Evolutionary conservation across 2,113 vertebrate genomes (phyloP).

Genomic region (Procavia capensis): DNA sequence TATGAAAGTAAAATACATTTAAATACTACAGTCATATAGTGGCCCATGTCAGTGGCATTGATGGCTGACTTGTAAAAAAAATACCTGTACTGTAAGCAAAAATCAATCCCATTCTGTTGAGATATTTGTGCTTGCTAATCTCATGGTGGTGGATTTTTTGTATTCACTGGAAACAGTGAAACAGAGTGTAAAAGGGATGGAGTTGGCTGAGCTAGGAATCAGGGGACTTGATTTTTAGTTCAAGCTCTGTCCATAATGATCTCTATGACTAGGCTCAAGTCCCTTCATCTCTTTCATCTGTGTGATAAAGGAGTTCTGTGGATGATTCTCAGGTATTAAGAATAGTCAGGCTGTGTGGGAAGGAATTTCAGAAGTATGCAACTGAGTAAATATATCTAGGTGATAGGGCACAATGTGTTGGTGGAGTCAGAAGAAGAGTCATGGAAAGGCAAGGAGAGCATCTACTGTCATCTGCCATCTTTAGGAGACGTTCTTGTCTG

Average conservation of each 20-base stretch:
- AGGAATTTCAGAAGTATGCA: background rate
- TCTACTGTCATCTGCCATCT: background rate
- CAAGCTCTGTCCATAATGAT: background rate
- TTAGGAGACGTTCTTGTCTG: background rate
- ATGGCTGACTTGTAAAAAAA: background rate
- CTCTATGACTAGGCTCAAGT: background rate
- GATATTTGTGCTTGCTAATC: conserved; percentile 2
- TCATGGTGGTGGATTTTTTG: background rate
- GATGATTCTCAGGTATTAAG: background rate
- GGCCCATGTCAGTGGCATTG: background rate
- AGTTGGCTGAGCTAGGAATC: background rate
- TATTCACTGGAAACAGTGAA: background rate
- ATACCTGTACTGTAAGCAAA: background rate
- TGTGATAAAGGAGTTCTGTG: background rate
- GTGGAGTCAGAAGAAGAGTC: background rate
- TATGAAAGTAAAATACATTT: conserved; percentile 41
- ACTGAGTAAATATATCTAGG: background rate
- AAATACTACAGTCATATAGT: conserved; percentile 8
- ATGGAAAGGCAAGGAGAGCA: background rate
- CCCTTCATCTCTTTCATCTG: background rate
- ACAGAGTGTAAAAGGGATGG: background rate
- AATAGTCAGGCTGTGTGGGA: background rate
- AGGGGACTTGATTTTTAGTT: background rate
- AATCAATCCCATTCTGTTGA: background rate
- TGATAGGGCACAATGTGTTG: background rate